These are phyloP conservation scores for Callinectes sapidus DNA, from an alignment of 2,888 invertebrate species.

Conservation along the genomic window DNA sequence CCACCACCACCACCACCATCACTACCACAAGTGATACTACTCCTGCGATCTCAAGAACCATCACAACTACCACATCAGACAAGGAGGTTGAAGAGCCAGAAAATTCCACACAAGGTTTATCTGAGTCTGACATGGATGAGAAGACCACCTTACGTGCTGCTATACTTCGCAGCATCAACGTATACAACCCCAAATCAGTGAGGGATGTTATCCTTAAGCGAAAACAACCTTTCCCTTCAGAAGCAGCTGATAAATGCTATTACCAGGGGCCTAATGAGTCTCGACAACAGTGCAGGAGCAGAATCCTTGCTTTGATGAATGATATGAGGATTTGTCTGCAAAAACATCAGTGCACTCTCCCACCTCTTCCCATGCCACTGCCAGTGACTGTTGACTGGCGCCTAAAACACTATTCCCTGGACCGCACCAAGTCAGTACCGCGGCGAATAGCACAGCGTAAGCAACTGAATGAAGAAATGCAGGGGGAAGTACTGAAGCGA, in stretches of 20 bases:
- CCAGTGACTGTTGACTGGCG: neutral
- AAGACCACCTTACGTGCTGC: neutral
- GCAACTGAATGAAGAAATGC: neutral
- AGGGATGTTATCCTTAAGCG: neutral
- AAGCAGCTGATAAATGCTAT: neutral
- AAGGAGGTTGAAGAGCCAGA: neutral
- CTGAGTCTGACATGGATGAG: neutral
- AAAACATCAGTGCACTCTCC: neutral
- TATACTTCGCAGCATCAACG: neutral
- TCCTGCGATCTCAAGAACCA: neutral
- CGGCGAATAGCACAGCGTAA: neutral
- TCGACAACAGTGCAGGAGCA: neutral
- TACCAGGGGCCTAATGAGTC: neutral
- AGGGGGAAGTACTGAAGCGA: neutral
- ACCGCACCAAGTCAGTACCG: neutral
- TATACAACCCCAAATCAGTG: neutral
- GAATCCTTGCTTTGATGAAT: neutral
- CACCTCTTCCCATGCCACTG: neutral
- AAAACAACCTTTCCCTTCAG: neutral
- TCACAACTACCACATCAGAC: neutral
- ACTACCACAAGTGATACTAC: neutral
- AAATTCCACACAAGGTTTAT: neutral
- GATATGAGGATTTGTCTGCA: neutral
- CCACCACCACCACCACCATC: neutral
- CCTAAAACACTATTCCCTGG: neutral